phyloP scores from a whole-genome alignment of 2,888 invertebrate genomes.

The Allophyes oxyacanthae region DNA sequence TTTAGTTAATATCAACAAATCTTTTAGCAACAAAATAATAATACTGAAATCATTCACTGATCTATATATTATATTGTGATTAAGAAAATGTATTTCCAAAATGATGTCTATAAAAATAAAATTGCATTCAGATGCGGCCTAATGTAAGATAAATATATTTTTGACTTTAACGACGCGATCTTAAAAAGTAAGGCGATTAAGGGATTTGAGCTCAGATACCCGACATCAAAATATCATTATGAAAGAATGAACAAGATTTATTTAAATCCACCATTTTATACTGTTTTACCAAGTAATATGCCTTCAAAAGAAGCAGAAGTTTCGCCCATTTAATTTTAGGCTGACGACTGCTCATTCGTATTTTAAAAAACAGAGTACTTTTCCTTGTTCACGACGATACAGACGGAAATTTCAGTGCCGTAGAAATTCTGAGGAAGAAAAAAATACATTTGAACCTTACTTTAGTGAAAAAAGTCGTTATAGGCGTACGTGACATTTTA shows the following conservation, averaged over 20 bases:
- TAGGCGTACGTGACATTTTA: not conserved
- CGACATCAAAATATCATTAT: constrained; percentile 61
- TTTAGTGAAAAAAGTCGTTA: constrained; percentile 2
- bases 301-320: constrained; percentile 18
- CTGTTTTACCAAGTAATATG: constrained; percentile 24
- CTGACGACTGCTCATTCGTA: constrained; percentile 45
- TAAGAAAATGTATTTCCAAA: not conserved
- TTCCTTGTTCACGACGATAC: constrained; percentile 49
- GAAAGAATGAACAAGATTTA: constrained; percentile 45
- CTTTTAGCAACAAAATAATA: too few species aligned
- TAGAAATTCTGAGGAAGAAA: constrained; percentile 13
- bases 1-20: not conserved
- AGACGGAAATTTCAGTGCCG: constrained; percentile 26
- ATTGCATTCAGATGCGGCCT: constrained; percentile 28
- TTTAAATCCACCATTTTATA: constrained; percentile 43
- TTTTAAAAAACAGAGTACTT: constrained; percentile 54
- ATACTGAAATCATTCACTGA: too few species aligned
- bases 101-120: constrained; percentile 27
- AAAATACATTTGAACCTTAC: constrained; percentile 1
- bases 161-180: constrained; percentile 49
- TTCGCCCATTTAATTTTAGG: constrained; percentile 42
- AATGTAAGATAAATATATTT: constrained; percentile 53
- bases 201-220: constrained; percentile 49
- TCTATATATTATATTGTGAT: too few species aligned
- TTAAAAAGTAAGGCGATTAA: constrained; percentile 55